Evolutionary conservation across 2,888 invertebrate species (phyloP), one percentile per base, ranked within the genome.

Genomic region (Palloptera scutellata): DNA sequence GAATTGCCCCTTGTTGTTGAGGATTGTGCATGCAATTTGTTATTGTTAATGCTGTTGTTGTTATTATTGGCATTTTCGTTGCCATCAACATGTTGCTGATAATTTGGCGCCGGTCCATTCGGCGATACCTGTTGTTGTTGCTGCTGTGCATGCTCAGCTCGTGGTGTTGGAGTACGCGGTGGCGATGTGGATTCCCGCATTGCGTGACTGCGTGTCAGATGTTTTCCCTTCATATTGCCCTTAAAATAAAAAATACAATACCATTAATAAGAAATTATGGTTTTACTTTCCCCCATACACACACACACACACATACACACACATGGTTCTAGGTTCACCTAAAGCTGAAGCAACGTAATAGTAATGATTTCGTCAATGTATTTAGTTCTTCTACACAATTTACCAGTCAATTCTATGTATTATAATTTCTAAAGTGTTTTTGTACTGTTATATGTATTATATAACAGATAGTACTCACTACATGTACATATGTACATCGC

Each of bases 201-300:
- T 72, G 96, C 96, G 87, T 94, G 93, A 80, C 95, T 95, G 78
- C 96, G 89, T 68, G 94, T 93, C 77, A 96, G 88, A 82, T 93
- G 89, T 86, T 94, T 94, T 72, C 92, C 88, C 87, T 94, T 94
- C 84, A 91, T 89, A 79, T 88, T 89, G 71, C 88, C 86, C 90
- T 90, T 83, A 9, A 84, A 85, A 71, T 4, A n/a, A 30, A 57
- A 57, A 55, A 19, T 19, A 11, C 30, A 20, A 30, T n/a, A 30
- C 17, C 6, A 30, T n/a, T 13, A 11, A 55, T 17, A 12, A 30
- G 12, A 10, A 12, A 55, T 13, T 11, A 30, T 20, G 55, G 9
- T 9, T 30, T n/a, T 53, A 17, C 53, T 53, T 15, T 11, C 8
- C 13, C 2, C 15, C 2, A 3, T 15, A 11, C 3, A 17, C 15